These are phyloP conservation scores for Tenthredo scrophulariae DNA, from an alignment of 2,888 invertebrate species.

Conservation along the genomic window DNA sequence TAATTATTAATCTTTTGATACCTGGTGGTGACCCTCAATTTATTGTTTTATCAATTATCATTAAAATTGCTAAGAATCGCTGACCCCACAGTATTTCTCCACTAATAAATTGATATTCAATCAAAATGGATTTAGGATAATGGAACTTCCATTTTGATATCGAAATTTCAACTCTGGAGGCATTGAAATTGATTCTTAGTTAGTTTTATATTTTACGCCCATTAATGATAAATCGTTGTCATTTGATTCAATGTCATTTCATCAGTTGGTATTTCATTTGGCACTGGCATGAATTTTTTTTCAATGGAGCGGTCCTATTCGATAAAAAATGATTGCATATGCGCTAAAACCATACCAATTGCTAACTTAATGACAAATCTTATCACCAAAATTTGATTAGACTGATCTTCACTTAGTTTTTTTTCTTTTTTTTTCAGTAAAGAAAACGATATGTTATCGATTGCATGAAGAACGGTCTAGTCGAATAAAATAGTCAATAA, in stretches of 20 bases:
- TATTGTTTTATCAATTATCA: constrained; percentile 24
- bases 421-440: neutral
- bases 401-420: constrained; percentile 11
- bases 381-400: constrained; percentile 15
- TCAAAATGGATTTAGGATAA: neutral
- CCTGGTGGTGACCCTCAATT: constrained; percentile 28
- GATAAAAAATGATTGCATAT: constrained; percentile 57
- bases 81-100: neutral
- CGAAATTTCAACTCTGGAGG: neutral
- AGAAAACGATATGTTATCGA: neutral
- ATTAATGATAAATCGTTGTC: neutral
- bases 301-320: constrained; percentile 66
- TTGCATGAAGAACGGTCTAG: constrained; percentile 30
- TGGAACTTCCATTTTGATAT: neutral
- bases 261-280: constrained; percentile 42
- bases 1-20: constrained; percentile 46
- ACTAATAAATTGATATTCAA: neutral
- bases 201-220: constrained; percentile 15
- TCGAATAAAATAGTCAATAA: constrained; percentile 42
- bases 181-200: constrained; percentile 35
- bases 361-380: constrained; percentile 40
- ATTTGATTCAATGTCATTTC: constrained; percentile 36
- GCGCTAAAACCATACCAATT: constrained; percentile 38
- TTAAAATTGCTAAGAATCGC: constrained; percentile 27
- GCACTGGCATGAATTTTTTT: constrained; percentile 59